Percentiles rank a stretch among this genome's conserved stretches.
These are phyloP conservation scores for Pollicipes pollicipes DNA, from an alignment of 1,140 invertebrate species.

Conservation along the genomic window DNA sequence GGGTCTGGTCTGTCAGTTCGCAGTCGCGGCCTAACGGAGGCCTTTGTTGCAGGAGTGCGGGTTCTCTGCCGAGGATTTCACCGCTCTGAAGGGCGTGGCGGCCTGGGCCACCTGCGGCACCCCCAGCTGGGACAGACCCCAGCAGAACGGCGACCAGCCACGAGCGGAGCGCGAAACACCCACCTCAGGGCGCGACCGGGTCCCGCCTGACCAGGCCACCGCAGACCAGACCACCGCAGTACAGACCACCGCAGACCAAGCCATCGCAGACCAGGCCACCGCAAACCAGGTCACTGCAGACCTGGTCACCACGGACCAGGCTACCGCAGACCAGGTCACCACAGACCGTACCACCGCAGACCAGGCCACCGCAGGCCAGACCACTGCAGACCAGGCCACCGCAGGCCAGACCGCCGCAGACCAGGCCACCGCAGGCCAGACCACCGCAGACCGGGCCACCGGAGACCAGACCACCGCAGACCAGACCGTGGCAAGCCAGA, in stretches of 20 bases:
- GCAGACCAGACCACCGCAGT: not conserved
- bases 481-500: too few species aligned
- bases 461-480: too few species aligned
- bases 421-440: not conserved
- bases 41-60: constrained; percentile 1
- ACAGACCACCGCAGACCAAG: too few species aligned
- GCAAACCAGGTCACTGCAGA: too few species aligned
- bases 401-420: too few species aligned
- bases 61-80: not conserved
- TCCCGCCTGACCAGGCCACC: not conserved
- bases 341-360: too few species aligned
- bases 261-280: too few species aligned
- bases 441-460: not conserved
- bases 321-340: too few species aligned
- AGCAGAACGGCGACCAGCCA: not conserved
- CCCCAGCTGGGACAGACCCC: not conserved
- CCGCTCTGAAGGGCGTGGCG: not conserved
- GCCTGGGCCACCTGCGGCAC: constrained; percentile 2
- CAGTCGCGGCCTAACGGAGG: too few species aligned
- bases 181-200: not conserved
- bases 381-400: too few species aligned
- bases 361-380: too few species aligned
- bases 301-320: too few species aligned
- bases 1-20: not conserved
- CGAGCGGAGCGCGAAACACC: not conserved